These are phyloP conservation scores for Amphiprion clarkii DNA, from an alignment of 2,797 vertebrate species.

Conservation along the genomic window DNA sequence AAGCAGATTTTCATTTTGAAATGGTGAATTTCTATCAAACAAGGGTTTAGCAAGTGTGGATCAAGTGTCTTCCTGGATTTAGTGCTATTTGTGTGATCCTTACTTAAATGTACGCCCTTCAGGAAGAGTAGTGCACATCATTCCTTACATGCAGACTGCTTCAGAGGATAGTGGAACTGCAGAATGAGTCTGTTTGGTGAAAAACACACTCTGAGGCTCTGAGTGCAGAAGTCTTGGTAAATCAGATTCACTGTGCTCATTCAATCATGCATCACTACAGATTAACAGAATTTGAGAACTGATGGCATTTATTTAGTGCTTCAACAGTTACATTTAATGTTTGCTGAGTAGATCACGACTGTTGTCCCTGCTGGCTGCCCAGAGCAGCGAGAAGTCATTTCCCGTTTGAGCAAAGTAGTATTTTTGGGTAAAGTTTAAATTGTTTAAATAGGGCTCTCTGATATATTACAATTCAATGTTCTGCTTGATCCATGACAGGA, in stretches of 20 bases:
- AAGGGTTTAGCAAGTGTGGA: background rate
- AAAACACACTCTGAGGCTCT: background rate
- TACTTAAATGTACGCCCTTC: background rate
- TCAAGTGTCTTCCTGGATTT: conserved; percentile 8
- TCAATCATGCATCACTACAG: conserved; percentile 2
- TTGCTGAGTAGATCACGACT: background rate
- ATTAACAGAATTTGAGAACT: conserved; percentile 15
- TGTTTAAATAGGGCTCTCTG: background rate
- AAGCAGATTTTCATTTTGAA: background rate
- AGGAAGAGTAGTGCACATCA: no score
- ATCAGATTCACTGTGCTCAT: conserved; percentile 9
- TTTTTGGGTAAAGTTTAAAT: background rate
- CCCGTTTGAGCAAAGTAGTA: background rate
- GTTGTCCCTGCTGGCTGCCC: background rate
- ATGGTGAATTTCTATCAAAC: background rate
- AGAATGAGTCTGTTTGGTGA: conserved; percentile 17
- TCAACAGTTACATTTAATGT: conserved; percentile 20
- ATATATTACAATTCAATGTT: conserved; percentile 2
- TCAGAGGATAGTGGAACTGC: background rate
- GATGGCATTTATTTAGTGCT: conserved; percentile 13
- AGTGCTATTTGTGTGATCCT: background rate
- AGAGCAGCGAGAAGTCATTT: background rate
- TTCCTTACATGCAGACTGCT: background rate
- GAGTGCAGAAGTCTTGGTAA: conserved; percentile 2
- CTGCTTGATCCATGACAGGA: conserved; percentile 3